Conservation (phyloP, 2,797 vertebrate genomes). For the Etheostoma nigrum region DNA sequence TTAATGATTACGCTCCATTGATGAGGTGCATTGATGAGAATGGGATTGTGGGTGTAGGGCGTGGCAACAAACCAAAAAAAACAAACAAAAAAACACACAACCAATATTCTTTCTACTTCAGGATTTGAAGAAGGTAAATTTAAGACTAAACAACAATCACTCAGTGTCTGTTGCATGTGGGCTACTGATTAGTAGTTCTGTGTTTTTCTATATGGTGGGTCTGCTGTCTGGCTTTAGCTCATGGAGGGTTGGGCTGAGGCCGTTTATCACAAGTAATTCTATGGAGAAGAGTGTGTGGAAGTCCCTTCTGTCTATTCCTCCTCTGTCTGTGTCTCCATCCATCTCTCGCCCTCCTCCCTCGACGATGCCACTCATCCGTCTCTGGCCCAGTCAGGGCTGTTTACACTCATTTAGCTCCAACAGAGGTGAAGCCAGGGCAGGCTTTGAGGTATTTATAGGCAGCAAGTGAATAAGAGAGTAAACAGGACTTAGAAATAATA, state of each 20-base stretch:
- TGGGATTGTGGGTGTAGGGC: conserved; percentile 55
- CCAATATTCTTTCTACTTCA: conserved; percentile 30
- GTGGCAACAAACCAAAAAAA: conserved; percentile 51
- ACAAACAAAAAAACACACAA: conserved; percentile 29
- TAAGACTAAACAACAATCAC: conserved; percentile 22
- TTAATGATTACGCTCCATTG: conserved; percentile 85
- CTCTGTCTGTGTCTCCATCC: conserved; percentile 68
- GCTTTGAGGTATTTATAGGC: conserved; percentile 65
- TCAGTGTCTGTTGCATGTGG: conserved; percentile 5
- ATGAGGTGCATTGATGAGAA: conserved; percentile 71
- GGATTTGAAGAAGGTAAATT: conserved; percentile 29
- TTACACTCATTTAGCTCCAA: conserved; percentile 79
- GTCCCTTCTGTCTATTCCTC: conserved; percentile 51
- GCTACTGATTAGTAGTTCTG: conserved; percentile 19
- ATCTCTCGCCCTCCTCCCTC: conserved; percentile 66
- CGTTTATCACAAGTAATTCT: conserved; percentile 60
- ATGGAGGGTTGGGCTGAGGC: conserved; percentile 17
- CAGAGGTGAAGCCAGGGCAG: conserved; percentile 60
- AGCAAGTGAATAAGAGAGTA: conserved; percentile 34
- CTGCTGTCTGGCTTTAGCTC: conserved; percentile 28
- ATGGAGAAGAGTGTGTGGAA: conserved; percentile 51
- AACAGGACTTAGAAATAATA: conserved; percentile 34
- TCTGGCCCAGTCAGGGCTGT: conserved; percentile 72
- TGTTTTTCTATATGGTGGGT: conserved; percentile 27
- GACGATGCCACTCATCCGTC: conserved; percentile 66